phyloP scores from a whole-genome alignment of 2,797 vertebrate genomes.

The Hephaestus fuliginosus region DNA sequence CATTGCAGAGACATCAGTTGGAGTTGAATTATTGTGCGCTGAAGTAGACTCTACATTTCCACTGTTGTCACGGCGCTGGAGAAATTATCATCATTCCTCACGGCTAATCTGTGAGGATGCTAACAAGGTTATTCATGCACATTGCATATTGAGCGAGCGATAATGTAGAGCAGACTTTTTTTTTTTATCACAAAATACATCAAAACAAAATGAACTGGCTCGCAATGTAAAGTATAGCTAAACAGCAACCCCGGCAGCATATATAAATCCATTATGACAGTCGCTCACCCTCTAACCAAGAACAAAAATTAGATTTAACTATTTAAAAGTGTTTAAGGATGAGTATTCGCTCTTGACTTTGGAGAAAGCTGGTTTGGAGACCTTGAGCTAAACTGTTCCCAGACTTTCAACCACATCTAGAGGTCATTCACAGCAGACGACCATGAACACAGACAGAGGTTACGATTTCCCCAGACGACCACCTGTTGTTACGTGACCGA shows the following conservation, averaged over 20 bases:
- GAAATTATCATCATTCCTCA: conserved; percentile 38
- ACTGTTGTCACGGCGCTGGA: conserved; percentile 9
- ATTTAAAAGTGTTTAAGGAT: not conserved
- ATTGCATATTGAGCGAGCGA: conserved; percentile 1
- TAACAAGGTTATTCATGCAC: conserved; percentile 3
- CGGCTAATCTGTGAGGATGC: conserved; percentile 21
- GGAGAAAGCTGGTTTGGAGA: no score
- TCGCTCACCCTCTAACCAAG: not conserved
- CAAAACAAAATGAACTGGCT: not conserved
- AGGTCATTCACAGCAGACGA: not conserved
- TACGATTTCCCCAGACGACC: no score
- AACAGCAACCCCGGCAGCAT: not conserved
- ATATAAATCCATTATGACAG: not conserved
- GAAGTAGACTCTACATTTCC: conserved; percentile 28
- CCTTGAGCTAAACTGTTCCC: no score
- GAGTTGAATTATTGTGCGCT: conserved; percentile 39
- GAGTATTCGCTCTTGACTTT: not conserved
- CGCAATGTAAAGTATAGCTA: not conserved
- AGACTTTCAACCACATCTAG: conserved; percentile 5
- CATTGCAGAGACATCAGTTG: conserved; percentile 44
- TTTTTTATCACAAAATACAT: not conserved
- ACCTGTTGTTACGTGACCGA: not conserved
- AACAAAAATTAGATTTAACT: not conserved
- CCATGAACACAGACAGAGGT: not conserved
- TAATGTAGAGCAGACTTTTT: not conserved